These are phyloP conservation scores for Rhabdophis nuchalis DNA, from an alignment of 2,797 vertebrate species.

Conservation along the genomic window DNA sequence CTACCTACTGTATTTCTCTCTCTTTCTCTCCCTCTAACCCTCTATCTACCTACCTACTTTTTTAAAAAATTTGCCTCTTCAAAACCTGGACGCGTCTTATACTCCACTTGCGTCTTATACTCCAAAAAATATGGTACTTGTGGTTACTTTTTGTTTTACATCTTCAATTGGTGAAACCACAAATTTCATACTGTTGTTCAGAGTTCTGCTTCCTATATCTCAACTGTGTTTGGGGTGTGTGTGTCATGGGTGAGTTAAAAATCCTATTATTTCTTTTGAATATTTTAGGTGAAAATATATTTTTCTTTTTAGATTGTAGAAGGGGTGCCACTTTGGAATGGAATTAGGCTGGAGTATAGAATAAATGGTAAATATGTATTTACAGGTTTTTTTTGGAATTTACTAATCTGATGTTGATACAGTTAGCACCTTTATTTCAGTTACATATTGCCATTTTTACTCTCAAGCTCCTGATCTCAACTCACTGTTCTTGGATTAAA, in stretches of 20 bases:
- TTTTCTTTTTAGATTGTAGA: conserved; percentile 81
- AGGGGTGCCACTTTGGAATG: conserved; percentile 81
- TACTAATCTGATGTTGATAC: background rate
- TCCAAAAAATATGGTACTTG: too few relatives aligned
- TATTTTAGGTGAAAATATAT: background rate
- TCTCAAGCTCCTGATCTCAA: background rate
- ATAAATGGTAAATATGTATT: conserved; percentile 82
- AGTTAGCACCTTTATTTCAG: background rate
- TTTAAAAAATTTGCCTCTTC: too few relatives aligned
- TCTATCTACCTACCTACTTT: too few relatives aligned
- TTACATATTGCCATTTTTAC: background rate
- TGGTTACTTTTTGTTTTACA: background rate
- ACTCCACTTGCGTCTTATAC: too few relatives aligned
- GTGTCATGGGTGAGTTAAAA: background rate
- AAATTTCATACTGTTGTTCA: background rate
- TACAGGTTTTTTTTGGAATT: background rate
- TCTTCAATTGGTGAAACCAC: background rate
- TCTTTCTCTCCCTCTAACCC: too few relatives aligned
- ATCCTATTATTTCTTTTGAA: background rate
- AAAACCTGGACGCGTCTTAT: too few relatives aligned
- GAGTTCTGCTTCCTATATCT: background rate
- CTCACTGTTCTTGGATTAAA: background rate
- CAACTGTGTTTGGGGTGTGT: background rate
- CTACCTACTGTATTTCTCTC: too few relatives aligned
- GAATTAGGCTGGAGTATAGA: conserved; percentile 84